These are phyloP conservation scores for Chalcosyrphus nemorum DNA, from an alignment of 2,888 invertebrate genomes.

Conservation along the genomic window DNA sequence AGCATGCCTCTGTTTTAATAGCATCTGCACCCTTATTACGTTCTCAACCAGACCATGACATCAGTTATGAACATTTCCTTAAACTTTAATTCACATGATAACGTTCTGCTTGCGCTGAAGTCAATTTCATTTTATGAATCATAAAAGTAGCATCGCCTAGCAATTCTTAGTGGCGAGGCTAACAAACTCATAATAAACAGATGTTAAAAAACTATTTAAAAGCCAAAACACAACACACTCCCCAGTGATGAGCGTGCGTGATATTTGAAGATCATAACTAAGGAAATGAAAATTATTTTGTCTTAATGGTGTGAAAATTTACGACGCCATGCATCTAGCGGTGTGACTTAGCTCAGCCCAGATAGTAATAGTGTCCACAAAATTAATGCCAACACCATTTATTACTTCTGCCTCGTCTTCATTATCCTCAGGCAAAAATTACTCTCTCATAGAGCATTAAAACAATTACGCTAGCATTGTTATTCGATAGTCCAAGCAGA, in stretches of 20 bases:
- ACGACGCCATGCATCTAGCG: slow-evolving; percentile 18
- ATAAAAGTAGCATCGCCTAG: too few relatives aligned
- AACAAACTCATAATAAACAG: background rate
- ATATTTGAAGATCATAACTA: slow-evolving; percentile 54
- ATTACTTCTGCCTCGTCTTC: slow-evolving; percentile 12
- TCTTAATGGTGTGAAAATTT: slow-evolving; percentile 52
- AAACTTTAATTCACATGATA: too few relatives aligned
- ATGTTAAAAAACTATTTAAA: background rate
- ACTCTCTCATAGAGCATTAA: slow-evolving; percentile 45
- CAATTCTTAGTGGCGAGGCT: too few relatives aligned
- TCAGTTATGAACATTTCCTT: too few relatives aligned
- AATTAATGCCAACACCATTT: slow-evolving; percentile 46
- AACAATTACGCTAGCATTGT: slow-evolving; percentile 61
- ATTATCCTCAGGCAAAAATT: slow-evolving; percentile 26
- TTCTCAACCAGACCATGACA: too few relatives aligned
- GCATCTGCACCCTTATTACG: too few relatives aligned
- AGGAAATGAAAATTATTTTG: slow-evolving; percentile 40
- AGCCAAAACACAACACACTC: background rate
- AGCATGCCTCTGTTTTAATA: too few relatives aligned
- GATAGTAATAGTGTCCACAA: slow-evolving; percentile 34
- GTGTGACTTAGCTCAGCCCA: background rate
- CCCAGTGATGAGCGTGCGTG: background rate
- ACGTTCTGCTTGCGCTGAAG: too few relatives aligned
- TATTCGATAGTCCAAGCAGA: slow-evolving; percentile 58
- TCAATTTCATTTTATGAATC: background rate